phyloP scores from a whole-genome alignment of 2,113 vertebrate genomes.

The Ceratotherium simum region DNA sequence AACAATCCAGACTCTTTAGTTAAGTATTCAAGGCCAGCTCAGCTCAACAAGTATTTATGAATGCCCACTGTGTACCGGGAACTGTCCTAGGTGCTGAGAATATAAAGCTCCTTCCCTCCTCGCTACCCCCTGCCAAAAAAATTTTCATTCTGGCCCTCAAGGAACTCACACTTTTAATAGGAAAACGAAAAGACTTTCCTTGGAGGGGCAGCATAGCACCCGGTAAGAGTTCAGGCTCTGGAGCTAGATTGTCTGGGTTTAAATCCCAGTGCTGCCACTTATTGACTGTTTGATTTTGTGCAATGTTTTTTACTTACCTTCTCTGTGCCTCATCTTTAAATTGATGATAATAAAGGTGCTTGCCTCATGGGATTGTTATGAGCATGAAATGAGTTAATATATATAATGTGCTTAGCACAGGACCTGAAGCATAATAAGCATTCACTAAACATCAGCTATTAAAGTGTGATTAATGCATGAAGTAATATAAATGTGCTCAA shows the following conservation, averaged over 20 bases:
- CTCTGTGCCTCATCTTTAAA: constrained; percentile 35
- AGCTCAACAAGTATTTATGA: neutral
- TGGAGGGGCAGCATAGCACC: neutral
- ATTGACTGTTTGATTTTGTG: neutral
- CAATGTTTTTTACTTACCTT: neutral
- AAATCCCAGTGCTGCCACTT: neutral
- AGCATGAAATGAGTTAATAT: neutral
- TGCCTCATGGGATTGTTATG: neutral
- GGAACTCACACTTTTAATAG: neutral
- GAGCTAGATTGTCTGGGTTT: neutral
- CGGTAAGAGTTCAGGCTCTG: neutral
- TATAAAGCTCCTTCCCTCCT: neutral
- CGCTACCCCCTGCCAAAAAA: no score
- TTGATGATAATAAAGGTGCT: neutral
- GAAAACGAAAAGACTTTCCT: neutral
- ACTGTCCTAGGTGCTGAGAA: neutral
- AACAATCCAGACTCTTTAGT: neutral
- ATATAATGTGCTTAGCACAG: neutral
- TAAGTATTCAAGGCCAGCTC: neutral
- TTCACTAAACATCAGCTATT: neutral
- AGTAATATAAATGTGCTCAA: neutral
- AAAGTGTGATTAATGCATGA: neutral
- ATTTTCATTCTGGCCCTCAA: neutral
- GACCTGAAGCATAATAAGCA: neutral
- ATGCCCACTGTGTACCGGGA: neutral